phyloP scores from a whole-genome alignment of 35 echinoderm and acorn worm genomes.

The Lytechinus pictus region DNA sequence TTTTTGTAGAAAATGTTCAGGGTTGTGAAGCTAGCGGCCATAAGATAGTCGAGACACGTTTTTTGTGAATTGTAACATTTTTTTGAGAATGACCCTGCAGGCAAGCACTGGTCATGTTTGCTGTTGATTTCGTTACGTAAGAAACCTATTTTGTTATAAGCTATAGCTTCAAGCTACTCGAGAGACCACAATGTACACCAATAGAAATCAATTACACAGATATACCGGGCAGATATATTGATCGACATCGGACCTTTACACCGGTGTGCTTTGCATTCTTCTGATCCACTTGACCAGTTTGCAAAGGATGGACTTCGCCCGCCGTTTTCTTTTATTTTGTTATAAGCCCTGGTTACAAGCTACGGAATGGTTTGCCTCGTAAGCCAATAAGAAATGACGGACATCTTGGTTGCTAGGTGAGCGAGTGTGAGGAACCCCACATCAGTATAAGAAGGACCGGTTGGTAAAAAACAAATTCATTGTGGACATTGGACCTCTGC shows the following conservation, averaged over 20 bases:
- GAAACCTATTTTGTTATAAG: conserved; percentile 8
- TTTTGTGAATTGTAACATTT: too few relatives aligned
- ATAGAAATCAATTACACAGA: background rate
- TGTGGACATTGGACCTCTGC: background rate
- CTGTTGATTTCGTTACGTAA: background rate
- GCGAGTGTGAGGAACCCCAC: background rate
- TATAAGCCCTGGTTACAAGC: background rate
- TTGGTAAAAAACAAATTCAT: background rate
- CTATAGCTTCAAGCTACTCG: conserved; percentile 30
- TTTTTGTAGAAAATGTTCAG: too few relatives aligned
- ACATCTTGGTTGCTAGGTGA: conserved; percentile 27
- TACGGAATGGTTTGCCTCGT: background rate
- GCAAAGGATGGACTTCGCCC: background rate
- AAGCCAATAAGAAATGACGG: background rate
- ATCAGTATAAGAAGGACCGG: conserved; percentile 17
- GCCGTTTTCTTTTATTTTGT: background rate
- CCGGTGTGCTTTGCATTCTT: background rate
- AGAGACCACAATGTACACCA: background rate
- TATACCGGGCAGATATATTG: background rate
- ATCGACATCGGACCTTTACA: background rate
- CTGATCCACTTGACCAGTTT: background rate
- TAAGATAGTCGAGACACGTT: too few relatives aligned
- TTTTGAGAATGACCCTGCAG: too few relatives aligned
- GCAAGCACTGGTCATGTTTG: background rate
- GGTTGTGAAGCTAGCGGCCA: too few relatives aligned